Base-by-base conservation (phyloP, 2,888 invertebrate species). In the Pollenia griseotomentosa region DNA sequence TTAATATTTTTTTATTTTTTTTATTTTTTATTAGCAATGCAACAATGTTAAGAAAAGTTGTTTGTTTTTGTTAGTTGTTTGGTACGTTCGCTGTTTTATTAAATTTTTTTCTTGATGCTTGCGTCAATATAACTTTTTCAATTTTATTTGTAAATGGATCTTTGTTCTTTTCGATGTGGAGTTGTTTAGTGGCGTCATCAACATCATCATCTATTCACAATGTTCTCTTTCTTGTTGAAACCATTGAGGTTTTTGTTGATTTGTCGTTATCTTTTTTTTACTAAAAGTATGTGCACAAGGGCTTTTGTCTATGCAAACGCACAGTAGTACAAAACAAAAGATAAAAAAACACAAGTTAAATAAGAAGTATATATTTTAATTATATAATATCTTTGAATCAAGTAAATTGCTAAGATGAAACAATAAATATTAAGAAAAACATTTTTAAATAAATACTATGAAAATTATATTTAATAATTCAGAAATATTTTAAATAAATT, bases 91-190 rank as follows among this genome's bases (percentile, higher is more conserved):
- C 23, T 59, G 1, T 12, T 42, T 63, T 11, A n/a, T 71, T 42
- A 42, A 23, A 61, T 46, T 59, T 44, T 44, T 51, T 79, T n/a
- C 53, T 73, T 73, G 44, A 53, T 73, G 14, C 81, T 77, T 73
- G 81, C 74, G 61, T 82, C 81, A 84, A 78, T 81, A 73, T 68
- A 87, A 82, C 73, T 87, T 84, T 87, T 84, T 74, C 84, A 82
- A 84, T 87, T 74, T 84, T 81, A 78, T 81, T 87, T 87, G 73
- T 57, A 61, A 33, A 78, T 75, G 46, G 73, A 78, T 84, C 66
- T 74, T 87, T 57, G 65, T 81, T 83, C 57, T 68, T 33, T 75
- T 75, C 44, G 44, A 55, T 74, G 71, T 80, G 44, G 12, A 65
- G 55, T 75, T 83, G 80, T 83, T 73, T 75, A 80, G 80, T 87